Evolutionary conservation across 2,797 vertebrate species (phyloP), one percentile per base, ranked within the genome.

Genomic region (Coracias cyanogaster): DNA sequence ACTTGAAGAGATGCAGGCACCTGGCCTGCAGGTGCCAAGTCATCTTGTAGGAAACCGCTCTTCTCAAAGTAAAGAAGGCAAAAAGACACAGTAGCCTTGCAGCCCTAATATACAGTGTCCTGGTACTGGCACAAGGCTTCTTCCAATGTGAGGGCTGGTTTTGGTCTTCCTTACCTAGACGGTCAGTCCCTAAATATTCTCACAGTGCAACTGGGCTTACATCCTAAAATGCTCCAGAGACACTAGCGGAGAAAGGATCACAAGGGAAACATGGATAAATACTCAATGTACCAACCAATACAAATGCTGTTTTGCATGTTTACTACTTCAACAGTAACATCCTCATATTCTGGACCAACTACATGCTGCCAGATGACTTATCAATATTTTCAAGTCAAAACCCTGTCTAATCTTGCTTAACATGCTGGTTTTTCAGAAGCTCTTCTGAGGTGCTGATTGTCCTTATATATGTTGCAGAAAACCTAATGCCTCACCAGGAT

Each of bases 231-330:
- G 19, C 15, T 82, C 70, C 31, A 46, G n/a, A 67, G 51, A 67
- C 26, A 67, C 5, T n/a, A 37, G 24, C 28, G 24, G 29, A 55
- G 52, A 79, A 76, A 79, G 21, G 28, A 69, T 64, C 45, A 28
- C 17, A 28, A 89, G 41, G 21, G 52, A 87, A 82, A 67, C 24
- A 66, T 22, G 12, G 25, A 48, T 54, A 73, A 85, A 69, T 54
- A 37, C 0, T 0, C 15, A 89, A 62, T 26, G 31, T 48, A 45
- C 6, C 8, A 52, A 45, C 3, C 6, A 58, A 31, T 12, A 28
- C 20, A 81, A 81, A 74, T 70, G 15, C 3, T 70, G 19, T 3
- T 89, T 77, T 91, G 26, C 5, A 0, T 66, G 49, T 93, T 94
- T 62, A 74, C 19, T 79, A 37, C 65, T 52, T 41, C 46, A 91